These are phyloP conservation scores for Sitobion miscanthi DNA, from an alignment of 1,140 invertebrate species.

Conservation along the genomic window DNA sequence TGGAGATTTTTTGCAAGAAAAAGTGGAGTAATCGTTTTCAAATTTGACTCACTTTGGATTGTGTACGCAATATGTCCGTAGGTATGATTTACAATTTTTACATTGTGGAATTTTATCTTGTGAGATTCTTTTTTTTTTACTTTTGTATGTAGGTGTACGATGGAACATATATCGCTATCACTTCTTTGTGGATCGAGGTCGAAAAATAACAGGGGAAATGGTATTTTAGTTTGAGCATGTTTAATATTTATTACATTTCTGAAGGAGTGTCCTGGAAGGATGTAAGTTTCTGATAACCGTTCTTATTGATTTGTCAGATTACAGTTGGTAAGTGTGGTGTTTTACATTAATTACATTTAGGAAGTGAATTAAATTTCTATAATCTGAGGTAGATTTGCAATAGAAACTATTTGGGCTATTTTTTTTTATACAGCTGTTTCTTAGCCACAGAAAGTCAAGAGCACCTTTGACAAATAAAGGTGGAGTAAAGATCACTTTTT, in stretches of 20 bases:
- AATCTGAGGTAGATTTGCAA: neutral
- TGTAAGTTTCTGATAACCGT: neutral
- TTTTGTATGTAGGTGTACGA: neutral
- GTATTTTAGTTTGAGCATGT: neutral
- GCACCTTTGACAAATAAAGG: neutral
- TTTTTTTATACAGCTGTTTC: neutral
- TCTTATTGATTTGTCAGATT: neutral
- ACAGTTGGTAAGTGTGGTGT: neutral
- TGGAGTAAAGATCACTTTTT: neutral
- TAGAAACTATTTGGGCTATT: neutral
- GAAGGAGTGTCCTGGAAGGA: neutral
- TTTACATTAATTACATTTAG: neutral
- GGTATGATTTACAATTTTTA: too few species aligned
- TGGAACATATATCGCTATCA: neutral
- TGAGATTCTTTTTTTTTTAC: conserved; percentile 19
- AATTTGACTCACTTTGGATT: neutral
- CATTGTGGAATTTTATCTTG: conserved; percentile 7
- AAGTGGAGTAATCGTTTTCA: neutral
- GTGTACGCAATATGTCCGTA: neutral
- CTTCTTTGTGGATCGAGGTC: neutral
- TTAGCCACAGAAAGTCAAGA: neutral
- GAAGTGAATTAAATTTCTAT: neutral
- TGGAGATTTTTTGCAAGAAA: neutral
- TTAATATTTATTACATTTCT: neutral
- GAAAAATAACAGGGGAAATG: neutral